Evolutionary conservation across 2,113 vertebrate genomes (phyloP).

Genomic region (Electrona antarctica): DNA sequence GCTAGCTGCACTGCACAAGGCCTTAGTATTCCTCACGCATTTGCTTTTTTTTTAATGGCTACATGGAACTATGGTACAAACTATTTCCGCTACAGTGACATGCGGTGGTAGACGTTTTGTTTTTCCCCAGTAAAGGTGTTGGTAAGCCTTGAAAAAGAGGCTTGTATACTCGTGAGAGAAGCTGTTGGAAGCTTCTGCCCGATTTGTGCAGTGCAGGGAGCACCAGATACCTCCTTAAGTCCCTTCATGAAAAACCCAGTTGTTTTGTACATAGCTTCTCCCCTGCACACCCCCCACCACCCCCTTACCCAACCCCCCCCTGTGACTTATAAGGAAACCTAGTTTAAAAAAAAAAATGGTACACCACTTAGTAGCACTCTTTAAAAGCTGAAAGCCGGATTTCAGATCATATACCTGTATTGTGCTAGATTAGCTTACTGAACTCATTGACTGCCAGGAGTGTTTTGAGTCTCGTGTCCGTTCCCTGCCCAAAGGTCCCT

Average conservation of each 20-base stretch:
- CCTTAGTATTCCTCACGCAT: background rate
- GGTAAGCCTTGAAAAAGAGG: no score
- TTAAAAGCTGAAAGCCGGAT: slow-evolving; percentile 75
- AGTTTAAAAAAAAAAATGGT: slow-evolving; percentile 35
- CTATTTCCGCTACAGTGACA: no score
- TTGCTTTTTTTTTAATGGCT: background rate
- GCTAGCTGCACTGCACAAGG: slow-evolving; percentile 73
- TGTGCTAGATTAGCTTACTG: slow-evolving; percentile 43
- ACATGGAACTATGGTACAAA: background rate
- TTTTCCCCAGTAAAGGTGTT: no score
- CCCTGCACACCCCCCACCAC: slow-evolving; percentile 7
- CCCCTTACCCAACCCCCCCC: slow-evolving; percentile 24
- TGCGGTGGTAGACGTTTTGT: no score
- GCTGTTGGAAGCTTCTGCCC: slow-evolving; percentile 29
- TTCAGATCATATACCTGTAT: slow-evolving; percentile 86
- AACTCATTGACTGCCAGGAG: no score
- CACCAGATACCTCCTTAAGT: slow-evolving; percentile 61
- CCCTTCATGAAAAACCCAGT: slow-evolving; percentile 25
- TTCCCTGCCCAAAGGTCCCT: no score
- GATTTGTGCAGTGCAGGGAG: slow-evolving; percentile 72
- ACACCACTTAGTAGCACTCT: slow-evolving; percentile 59
- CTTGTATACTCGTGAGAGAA: slow-evolving; percentile 12
- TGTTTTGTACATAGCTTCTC: slow-evolving; percentile 30
- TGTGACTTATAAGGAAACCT: slow-evolving; percentile 37
- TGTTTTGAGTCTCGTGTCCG: no score